A percentile compares a stretch with the other conserved stretches of the same genome.
Evolutionary conservation across 1,140 invertebrate species (phyloP).

Genomic region (Aphaenogaster ashmeadi): DNA sequence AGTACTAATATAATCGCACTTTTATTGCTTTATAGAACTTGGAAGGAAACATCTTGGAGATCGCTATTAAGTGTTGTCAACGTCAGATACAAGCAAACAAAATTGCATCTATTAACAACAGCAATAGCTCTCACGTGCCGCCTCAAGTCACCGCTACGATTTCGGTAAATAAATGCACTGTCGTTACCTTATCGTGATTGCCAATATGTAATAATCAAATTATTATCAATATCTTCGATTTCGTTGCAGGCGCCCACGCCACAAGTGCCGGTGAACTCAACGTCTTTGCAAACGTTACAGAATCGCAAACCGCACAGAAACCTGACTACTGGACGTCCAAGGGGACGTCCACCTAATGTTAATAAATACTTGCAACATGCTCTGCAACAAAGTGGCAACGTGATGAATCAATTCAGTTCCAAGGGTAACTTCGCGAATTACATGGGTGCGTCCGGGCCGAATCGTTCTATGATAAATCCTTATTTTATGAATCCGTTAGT

Average conservation of each 20-base stretch:
- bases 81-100: conserved; percentile 80
- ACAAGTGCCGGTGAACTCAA: conserved; percentile 66
- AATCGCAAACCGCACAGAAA: conserved; percentile 72
- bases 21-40: conserved; percentile 71
- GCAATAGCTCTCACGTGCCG: conserved; percentile 45
- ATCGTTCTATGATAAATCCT: conserved; percentile 81
- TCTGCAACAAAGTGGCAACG: conserved; percentile 71
- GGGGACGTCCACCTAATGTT: conserved; percentile 83
- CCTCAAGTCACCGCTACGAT: conserved; percentile 63
- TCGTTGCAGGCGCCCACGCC: conserved; percentile 67
- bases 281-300: conserved; percentile 68
- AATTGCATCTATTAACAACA: conserved; percentile 71
- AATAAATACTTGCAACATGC: conserved; percentile 82
- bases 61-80: conserved; percentile 82
- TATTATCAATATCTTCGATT: neutral
- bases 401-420: conserved; percentile 81
- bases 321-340: conserved; percentile 79
- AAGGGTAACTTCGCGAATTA: conserved; percentile 80
- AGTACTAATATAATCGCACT: neutral
- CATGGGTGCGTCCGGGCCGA: conserved; percentile 75
- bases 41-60: conserved; percentile 81
- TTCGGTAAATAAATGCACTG: conserved; percentile 68
- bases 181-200: neutral
- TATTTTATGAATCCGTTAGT: conserved; percentile 83
- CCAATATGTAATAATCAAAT: neutral